phyloP scores from a whole-genome alignment of 1,140 invertebrate species.

The Melipona quadrifasciata region DNA sequence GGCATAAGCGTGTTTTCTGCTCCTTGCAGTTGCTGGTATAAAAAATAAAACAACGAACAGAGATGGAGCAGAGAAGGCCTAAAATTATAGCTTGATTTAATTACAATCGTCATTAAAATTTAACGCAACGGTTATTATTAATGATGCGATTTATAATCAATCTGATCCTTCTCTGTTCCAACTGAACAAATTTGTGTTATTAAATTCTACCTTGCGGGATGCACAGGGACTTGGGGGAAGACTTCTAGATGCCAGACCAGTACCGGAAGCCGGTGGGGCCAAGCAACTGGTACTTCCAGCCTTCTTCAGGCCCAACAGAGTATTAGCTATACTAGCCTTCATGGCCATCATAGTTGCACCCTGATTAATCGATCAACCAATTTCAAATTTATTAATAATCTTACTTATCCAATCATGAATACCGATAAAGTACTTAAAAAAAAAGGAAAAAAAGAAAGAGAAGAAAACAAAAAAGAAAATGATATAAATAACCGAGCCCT shows the following conservation, averaged over 20 bases:
- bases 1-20: constrained; percentile 21
- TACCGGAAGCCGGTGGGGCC: constrained; percentile 82
- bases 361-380: constrained; percentile 78
- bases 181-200: constrained; percentile 57
- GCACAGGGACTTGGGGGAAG: constrained; percentile 90
- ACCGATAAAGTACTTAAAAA: constrained; percentile 31
- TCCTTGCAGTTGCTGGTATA: constrained; percentile 19
- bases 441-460: background rate
- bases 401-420: constrained; percentile 13
- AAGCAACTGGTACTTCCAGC: constrained; percentile 85
- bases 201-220: constrained; percentile 83
- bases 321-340: constrained; percentile 82
- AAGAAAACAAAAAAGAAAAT: background rate
- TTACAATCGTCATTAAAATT: background rate
- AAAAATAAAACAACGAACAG: constrained; percentile 17
- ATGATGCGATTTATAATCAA: background rate
- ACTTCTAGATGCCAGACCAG: constrained; percentile 85
- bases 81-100: background rate
- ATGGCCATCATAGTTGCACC: constrained; percentile 80
- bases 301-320: constrained; percentile 82
- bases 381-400: constrained; percentile 67
- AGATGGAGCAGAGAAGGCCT: constrained; percentile 57
- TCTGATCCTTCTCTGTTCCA: constrained; percentile 57
- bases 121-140: background rate
- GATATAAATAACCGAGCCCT: background rate